Percentiles rank a stretch among this genome's conserved stretches.
Evolutionary conservation across 2,113 vertebrate species (phyloP).

Genomic region (Misgurnus anguillicaudatus): DNA sequence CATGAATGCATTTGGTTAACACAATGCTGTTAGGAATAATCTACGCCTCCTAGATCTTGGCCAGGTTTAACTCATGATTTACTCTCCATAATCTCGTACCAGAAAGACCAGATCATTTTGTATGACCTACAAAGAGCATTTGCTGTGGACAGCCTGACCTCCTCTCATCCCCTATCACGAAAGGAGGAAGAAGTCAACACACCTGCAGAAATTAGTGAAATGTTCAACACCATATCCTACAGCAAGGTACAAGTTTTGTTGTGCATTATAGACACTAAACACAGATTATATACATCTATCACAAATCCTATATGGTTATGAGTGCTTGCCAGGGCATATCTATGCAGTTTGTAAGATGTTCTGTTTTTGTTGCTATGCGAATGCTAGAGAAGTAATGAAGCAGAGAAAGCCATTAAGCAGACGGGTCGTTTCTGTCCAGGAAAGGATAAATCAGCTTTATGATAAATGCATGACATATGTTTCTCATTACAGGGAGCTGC

Average conservation of each 20-base stretch:
- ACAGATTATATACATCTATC: too few relatives aligned
- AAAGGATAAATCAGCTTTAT: not conserved
- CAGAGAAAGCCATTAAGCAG: not conserved
- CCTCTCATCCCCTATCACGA: constrained; percentile 88
- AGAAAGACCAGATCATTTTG: constrained; percentile 86
- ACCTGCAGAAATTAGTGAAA: constrained; percentile 83
- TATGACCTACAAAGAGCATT: constrained; percentile 82
- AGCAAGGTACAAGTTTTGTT: constrained; percentile 80
- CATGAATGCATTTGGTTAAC: too few relatives aligned
- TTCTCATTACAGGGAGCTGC: constrained; percentile 80
- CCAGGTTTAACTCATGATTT: constrained; percentile 2
- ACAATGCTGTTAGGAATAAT: too few relatives aligned
- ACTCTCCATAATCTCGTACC: constrained; percentile 39
- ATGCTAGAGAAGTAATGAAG: too few relatives aligned
- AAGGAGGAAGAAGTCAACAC: constrained; percentile 77
- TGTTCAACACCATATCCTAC: constrained; percentile 89
- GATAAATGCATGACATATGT: constrained; percentile 11
- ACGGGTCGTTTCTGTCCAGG: not conserved
- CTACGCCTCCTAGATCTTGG: too few relatives aligned
- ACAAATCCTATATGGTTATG: not conserved
- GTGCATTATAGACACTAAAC: not conserved
- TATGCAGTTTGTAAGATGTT: too few relatives aligned
- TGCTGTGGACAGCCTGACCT: constrained; percentile 80
- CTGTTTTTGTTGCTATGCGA: too few relatives aligned
- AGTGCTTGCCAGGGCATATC: too few relatives aligned